phyloP scores from a whole-genome alignment of 2,888 invertebrate genomes.

The Molorchus minor region DNA sequence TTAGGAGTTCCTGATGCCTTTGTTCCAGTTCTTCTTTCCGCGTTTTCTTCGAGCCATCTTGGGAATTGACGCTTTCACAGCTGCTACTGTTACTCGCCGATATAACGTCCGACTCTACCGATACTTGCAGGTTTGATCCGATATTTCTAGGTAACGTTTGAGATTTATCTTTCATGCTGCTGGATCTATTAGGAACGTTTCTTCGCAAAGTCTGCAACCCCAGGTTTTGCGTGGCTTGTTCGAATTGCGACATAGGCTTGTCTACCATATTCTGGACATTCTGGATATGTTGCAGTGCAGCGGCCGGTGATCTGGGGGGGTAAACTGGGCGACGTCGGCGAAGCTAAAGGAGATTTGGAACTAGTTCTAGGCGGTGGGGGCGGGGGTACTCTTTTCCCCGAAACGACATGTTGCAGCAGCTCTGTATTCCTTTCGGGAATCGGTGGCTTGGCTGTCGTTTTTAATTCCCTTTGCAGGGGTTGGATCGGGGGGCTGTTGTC shows the following conservation, averaged over 20 bases:
- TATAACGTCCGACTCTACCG: conserved; percentile 55
- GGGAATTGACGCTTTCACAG: conserved; percentile 79
- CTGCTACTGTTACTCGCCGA: conserved; percentile 75
- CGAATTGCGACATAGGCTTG: conserved; percentile 59
- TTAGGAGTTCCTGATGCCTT: conserved; percentile 86
- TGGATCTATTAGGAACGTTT: conserved; percentile 57
- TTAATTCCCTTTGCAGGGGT: conserved; percentile 65
- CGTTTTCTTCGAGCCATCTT: conserved; percentile 71
- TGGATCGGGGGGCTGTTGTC: conserved; percentile 81
- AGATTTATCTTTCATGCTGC: conserved; percentile 60
- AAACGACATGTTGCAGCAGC: conserved; percentile 73
- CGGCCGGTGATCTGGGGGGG: conserved; percentile 68
- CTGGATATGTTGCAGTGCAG: conserved; percentile 60
- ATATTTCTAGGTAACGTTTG: conserved; percentile 62
- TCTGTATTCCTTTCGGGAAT: conserved; percentile 85
- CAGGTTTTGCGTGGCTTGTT: conserved; percentile 61
- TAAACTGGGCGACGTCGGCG: conserved; percentile 79
- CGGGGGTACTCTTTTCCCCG: conserved; percentile 81
- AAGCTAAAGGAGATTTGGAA: conserved; percentile 86
- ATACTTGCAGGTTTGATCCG: conserved; percentile 58
- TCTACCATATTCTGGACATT: conserved; percentile 61
- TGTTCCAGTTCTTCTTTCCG: conserved; percentile 84
- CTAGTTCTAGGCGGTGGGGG: conserved; percentile 94
- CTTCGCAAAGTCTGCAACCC: conserved; percentile 62
- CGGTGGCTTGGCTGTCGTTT: conserved; percentile 75